Evolutionary conservation across 1,140 invertebrate genomes (phyloP), one percentile per base, ranked within the genome.

Genomic region (Danaus melanippus): DNA sequence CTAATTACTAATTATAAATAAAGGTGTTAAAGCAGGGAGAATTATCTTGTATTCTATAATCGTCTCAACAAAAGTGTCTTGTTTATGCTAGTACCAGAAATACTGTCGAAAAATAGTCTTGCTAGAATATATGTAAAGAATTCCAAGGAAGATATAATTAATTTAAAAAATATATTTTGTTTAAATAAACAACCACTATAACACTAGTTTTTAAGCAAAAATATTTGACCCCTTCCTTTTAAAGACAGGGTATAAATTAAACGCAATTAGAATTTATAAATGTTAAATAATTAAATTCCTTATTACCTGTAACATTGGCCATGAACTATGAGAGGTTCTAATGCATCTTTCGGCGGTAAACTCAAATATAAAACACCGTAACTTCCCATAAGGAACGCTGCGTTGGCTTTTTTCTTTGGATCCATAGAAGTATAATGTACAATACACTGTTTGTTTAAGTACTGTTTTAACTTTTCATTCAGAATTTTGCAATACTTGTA

Each of bases 401-500:
- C 90, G 79, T 94, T 93, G 0, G 92, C 88, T 67, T 91, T 90
- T 71, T 92, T 93, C 58, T 90, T 88, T 32, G 89, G 90, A 88
- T 97, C 92, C 75, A 91, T 90, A 46, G 92, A 94, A 43, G 97
- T 98, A 78, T 96, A 98, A 53, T 87, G 82, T n/a, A 85, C 72
- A 45, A 87, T 75, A 12, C 57, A 56, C 66, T 83, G 72, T 40
- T 82, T 83, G 59, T 84, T 76, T 43, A 78, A 71, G 62, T 69
- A 76, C 44, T 63, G 56, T 54, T 82, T 83, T 46, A 87, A 60
- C 70, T 84, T 85, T 47, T 84, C 93, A 78, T 97, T 95, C 44
- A 99, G 77, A 85, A 96, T 95, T 69, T 91, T 91, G 86, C 96
- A 99, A 81, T 98, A 99, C 62, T 93, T 91, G 87, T 97, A 98